Base-by-base conservation (phyloP, 37 sponge, comb jelly and placozoan species). In the Eunapius fragilis region DNA sequence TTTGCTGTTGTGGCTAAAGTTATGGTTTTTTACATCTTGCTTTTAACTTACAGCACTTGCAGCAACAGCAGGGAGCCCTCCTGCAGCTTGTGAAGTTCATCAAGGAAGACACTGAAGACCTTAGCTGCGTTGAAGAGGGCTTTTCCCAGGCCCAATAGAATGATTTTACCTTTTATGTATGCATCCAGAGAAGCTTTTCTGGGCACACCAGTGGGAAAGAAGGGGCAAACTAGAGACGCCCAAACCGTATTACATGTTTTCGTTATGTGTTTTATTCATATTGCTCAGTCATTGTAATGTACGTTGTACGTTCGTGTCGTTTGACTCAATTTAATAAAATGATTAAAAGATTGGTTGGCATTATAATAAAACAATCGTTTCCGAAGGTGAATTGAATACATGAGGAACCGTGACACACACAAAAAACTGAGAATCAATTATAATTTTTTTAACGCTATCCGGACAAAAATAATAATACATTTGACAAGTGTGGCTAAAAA, bases 61-160 rank as follows among this genome's bases (percentile, higher is more conserved):
- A 82, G 67, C 92, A 96, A 76, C 98, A 98, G 69, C 98, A 98
- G 75, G 91, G 87, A 70, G 98, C 92, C 2, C 91, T 98, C 25
- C 28, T 85, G 0, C 93, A 94, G 67, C 85, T 98, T 26, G 89
- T 95, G 5, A 85, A 92, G 37, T 83, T 96, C 68, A 84, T 96
- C 70, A 94, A 94, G 74, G 95, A 96, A 74, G 98, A 94, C 47
- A 58, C 83, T 25, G 89, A 92, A 38, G 95, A 98, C 71, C 74
- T 98, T 47, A 70, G 75, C 22, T 80, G 91, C 34, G 87, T 98
- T 22, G 87, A 92, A 77, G 91, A 96, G 81, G 97, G 97, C 11
- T 84, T 96, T 24, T 19, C 75, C 22, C 71, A 85, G 27, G 84
- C 58, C 22, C 58, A 58, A 19, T 58, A 58, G 58, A 11, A 19